Evolutionary conservation across 2,888 invertebrate species (phyloP), one percentile per base, ranked within the genome.

Genomic region (Chrysodeixis includens): DNA sequence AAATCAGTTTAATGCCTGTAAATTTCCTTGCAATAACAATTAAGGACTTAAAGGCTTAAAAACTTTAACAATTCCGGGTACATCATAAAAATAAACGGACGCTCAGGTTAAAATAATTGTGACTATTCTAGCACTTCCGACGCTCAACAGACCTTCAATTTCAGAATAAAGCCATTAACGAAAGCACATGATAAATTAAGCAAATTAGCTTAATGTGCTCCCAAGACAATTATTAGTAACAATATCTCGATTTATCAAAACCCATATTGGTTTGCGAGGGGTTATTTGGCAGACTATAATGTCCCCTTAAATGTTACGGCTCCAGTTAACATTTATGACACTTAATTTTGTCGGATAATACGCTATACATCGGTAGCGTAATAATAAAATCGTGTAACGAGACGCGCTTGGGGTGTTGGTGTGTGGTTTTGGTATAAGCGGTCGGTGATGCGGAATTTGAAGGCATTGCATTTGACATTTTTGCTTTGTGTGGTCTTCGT

Each of bases 241-340:
- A 68, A 81, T 76, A 77, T 72, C 46, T 78, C 16, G 56, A 61
- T 78, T 83, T 74, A 75, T 56, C 57, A 81, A 82, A 77, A 76
- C 69, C 79, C 63, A 83, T 83, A 83, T 64, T 66, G 71, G 62
- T 71, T 71, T 59, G 65, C 73, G 76, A 71, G 77, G 83, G 69
- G 84, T 88, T 85, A 86, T 90, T 89, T 86, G 83, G 82, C 80
- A 83, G 78, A 79, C 74, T 78, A 77, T 89, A 88, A 92, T 88
- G 88, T 85, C 79, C 84, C 79, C 85, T 88, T 90, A 89, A 92
- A 88, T 89, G 86, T 91, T 90, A 91, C 86, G 87, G 86, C 75
- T 74, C 73, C 74, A 85, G 89, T 93, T 93, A 92, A 93, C 88
- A 84, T 92, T 94, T 93, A 94, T 90, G 92, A 91, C 92, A 90